Evolutionary conservation across 2,888 invertebrate species (phyloP), one percentile per base, ranked within the genome.

Genomic region (Tromatobia lineatoria): DNA sequence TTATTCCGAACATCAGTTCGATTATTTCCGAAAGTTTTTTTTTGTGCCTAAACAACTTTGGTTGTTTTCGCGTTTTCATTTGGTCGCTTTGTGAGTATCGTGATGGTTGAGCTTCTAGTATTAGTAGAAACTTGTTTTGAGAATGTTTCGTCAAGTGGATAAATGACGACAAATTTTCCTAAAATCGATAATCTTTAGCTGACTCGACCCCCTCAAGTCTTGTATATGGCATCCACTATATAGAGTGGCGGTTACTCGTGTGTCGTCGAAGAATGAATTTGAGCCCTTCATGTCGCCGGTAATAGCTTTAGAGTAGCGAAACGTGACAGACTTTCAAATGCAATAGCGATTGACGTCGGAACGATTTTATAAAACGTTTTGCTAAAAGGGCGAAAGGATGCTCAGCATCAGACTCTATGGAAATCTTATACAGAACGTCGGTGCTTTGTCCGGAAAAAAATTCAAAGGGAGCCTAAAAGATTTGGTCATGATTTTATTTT

Each of bases 221-320:
- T 54, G 34, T n/a, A 61, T 34, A 3, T 29, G 61, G 20, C 38
- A 38, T 42, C 3, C 11, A 38, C 8, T 20, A 38, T 38, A 20
- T 38, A 20, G 10, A 18, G 18, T 7, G 59, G 18, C 18, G 20
- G 25, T 61, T 29, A 47, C 18, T 18, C 8, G 25, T 47, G 47
- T 42, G 42, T 23, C n/a, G 47, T 18, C 73, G 47, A 34, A 45
- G 45, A 61, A 47, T 61, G 47, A 74, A 23, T 61, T 50, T 29
- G 47, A 18, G 57, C 54, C 73, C 38, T 29, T 45, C 18, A 29
- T 18, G 38, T 66, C 1, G 20, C n/a, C 47, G 15, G 47, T 74
- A 74, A 61, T 47, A 74, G 61, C 45, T 74, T 74, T 74, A 18
- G 73, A 74, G 73, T 47, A 25, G 20, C 29, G 47, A 61, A 74